phyloP scores from a whole-genome alignment of 2,113 vertebrate genomes.

The Tetrao urogallus region DNA sequence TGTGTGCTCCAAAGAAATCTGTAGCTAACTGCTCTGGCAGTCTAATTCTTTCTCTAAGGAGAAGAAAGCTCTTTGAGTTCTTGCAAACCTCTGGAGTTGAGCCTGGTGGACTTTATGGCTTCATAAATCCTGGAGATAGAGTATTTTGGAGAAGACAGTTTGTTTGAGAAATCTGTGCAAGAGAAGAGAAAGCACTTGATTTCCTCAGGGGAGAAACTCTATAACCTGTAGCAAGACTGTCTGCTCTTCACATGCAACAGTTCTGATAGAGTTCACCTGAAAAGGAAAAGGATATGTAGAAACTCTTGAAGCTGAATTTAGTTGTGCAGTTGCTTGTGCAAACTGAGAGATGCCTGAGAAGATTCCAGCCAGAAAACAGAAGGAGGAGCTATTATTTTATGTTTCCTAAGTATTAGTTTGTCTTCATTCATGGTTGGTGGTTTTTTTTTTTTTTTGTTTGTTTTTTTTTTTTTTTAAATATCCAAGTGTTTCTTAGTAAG shows the following conservation, averaged over 20 bases:
- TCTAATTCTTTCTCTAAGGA: background rate
- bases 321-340: background rate
- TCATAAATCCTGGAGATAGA: background rate
- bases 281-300: background rate
- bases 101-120: background rate
- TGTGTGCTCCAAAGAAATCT: background rate
- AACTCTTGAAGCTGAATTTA: background rate
- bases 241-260: background rate
- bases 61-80: background rate
- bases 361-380: background rate
- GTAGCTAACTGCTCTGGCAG: background rate
- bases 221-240: background rate
- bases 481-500: background rate
- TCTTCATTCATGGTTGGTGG: background rate
- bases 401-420: background rate
- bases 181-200: background rate
- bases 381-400: background rate
- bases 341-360: background rate
- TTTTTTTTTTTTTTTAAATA: background rate
- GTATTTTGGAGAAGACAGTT: background rate
- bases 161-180: background rate
- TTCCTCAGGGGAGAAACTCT: background rate
- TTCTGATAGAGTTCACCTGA: background rate
- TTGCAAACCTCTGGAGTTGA: background rate
- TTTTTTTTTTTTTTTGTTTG: too few relatives aligned